Conservation (phyloP, 1,140 invertebrate species). For the Contarinia nasturtii region DNA sequence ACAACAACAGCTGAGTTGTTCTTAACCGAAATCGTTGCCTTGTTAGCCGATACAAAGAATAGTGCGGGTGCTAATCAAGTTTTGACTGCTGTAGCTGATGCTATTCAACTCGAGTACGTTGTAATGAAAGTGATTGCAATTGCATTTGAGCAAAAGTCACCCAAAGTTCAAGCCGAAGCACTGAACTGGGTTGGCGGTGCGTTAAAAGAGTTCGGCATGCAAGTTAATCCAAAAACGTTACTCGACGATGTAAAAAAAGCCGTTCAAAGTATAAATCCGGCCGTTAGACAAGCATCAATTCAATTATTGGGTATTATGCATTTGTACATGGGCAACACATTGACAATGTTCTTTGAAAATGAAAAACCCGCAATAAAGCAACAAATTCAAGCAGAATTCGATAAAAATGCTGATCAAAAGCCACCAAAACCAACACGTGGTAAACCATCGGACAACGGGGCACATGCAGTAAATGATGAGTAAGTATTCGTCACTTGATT, state of each 20-base stretch:
- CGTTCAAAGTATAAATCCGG: conserved; percentile 63
- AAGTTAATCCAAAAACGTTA: conserved; percentile 49
- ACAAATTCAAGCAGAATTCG: conserved; percentile 73
- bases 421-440: conserved; percentile 53
- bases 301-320: conserved; percentile 39
- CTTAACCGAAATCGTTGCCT: conserved; percentile 62
- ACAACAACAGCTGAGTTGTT: conserved; percentile 54
- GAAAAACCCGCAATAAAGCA: conserved; percentile 72
- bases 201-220: conserved; percentile 69
- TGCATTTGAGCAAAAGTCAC: conserved; percentile 76
- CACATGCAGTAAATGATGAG: background rate
- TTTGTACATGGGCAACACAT: conserved; percentile 56
- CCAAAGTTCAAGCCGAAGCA: conserved; percentile 74
- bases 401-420: conserved; percentile 52
- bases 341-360: conserved; percentile 64
- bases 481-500: background rate
- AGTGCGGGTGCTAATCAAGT: conserved; percentile 39
- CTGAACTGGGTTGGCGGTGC: conserved; percentile 59
- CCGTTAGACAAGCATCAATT: conserved; percentile 56
- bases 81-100: conserved; percentile 42
- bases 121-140: conserved; percentile 46
- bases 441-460: background rate
- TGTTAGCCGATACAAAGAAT: conserved; percentile 71
- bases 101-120: conserved; percentile 55
- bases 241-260: conserved; percentile 70